These are phyloP conservation scores for Poecilobothrus nobilitatus DNA, from an alignment of 2,888 invertebrate genomes.

Conservation along the genomic window DNA sequence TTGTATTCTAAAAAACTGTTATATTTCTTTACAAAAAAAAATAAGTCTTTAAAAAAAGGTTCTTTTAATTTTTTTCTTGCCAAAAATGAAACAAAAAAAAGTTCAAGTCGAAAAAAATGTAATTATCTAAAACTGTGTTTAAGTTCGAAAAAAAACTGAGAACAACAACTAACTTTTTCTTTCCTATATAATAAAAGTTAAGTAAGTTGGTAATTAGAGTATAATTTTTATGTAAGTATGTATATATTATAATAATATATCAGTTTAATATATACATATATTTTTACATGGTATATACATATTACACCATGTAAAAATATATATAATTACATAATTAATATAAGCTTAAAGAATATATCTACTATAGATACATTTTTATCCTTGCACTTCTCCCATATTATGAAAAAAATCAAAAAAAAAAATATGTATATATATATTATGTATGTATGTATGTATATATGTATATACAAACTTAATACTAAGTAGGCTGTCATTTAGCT, in stretches of 20 bases:
- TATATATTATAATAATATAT: no score
- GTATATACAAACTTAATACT: background rate
- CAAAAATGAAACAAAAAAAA: background rate
- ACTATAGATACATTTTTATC: no score
- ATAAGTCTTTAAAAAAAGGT: background rate
- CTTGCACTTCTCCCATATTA: no score
- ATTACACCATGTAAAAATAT: background rate
- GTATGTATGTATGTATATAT: no score
- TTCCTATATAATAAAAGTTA: background rate
- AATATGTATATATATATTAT: no score
- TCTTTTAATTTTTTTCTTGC: background rate
- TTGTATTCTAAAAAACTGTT: background rate
- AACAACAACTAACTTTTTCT: background rate
- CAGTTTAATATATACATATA: no score
- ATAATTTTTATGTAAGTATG: background rate
- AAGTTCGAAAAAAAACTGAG: background rate
- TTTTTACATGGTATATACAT: no score
- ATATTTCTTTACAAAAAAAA: background rate
- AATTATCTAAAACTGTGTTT: background rate
- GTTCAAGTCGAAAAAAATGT: background rate
- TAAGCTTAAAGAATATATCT: background rate
- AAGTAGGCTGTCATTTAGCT: constrained; percentile 1
- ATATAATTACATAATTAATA: background rate
- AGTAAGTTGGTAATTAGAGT: background rate
- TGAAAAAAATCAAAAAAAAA: no score